phyloP scores from a whole-genome alignment of 2,113 vertebrate genomes.

The Elephas maximus region DNA sequence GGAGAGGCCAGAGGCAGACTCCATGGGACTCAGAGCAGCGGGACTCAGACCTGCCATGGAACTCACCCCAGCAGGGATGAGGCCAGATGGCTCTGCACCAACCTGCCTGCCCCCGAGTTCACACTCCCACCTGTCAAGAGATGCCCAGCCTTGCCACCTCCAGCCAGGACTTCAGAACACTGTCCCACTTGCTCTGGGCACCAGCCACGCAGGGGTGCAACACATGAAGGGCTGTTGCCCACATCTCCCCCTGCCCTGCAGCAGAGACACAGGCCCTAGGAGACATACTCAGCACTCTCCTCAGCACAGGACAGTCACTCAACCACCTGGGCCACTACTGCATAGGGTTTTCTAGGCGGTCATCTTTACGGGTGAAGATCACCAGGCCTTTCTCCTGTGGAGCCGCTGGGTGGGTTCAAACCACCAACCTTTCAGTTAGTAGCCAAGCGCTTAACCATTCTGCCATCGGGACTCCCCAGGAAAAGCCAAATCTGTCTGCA shows the following conservation, averaged over 20 bases:
- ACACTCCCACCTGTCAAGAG: fast-evolving
- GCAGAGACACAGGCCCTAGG: neutral
- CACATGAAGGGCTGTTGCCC: neutral
- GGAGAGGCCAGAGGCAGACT: too few relatives aligned
- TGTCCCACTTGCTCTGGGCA: neutral
- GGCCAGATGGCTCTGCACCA: too few relatives aligned
- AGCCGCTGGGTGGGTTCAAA: neutral
- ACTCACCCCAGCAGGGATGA: neutral
- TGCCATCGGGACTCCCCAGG: neutral
- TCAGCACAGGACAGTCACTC: fast-evolving
- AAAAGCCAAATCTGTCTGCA: neutral
- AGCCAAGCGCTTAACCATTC: neutral
- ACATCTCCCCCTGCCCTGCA: too few relatives aligned
- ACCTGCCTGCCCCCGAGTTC: neutral
- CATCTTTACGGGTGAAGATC: neutral
- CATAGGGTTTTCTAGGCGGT: neutral
- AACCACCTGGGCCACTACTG: fast-evolving
- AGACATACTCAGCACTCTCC: neutral
- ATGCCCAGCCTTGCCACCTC: neutral
- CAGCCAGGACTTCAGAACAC: too few relatives aligned
- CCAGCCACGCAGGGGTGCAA: neutral
- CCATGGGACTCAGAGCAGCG: too few relatives aligned
- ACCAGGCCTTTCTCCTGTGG: neutral
- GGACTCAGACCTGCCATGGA: neutral
- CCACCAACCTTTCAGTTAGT: neutral